Base-by-base conservation (phyloP, 2,888 invertebrate genomes). In the Agrochola lychnidis region DNA sequence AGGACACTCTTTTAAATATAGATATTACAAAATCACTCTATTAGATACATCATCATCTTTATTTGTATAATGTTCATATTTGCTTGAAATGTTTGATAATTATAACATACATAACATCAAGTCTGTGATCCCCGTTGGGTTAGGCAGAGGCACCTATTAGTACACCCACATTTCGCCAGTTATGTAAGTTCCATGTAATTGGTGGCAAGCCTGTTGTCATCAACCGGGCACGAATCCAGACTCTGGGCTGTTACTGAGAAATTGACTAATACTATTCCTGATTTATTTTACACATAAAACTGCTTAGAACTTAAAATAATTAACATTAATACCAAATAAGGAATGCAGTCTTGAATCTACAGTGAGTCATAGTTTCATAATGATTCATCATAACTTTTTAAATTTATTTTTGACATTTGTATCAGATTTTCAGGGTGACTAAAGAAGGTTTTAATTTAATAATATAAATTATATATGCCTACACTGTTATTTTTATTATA, bases 371-470 rank as follows among this genome's bases (percentile, higher is more conserved):
- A 4, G 0, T 22, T 22, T 48, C 5, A 48, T 9, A 30, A 56
- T 64, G 72, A 78, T 19, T 78, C 59, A 78, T 56, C 10, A 22
- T 16, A 19, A 2, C 3, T 78, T 30, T 56, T 53, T 14, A 22
- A 36, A 25, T 42, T 42, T 40, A 9, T 25, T 56, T 78, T n/a
- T 40, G 22, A n/a, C 19, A 1, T 0, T 56, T 61, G 14, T 25
- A 2, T 78, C 59, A 66, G 4, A 6, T 57, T 53, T 63, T 19
- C 40, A 48, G 45, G n/a, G 10, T 53, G 51, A 76, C 2, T 53
- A 25, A 59, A 14, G 10, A 12, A 30, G 7, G 14, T 45, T 68
- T 56, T 30, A 51, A 51, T 48, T 48, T 48, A 48, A 48, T 53
- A 56, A 30, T n/a, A 14, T 4, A 12, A 30, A 10, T 45, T 45